A percentile compares a stretch with the other conserved stretches of the same genome.
phyloP scores from a whole-genome alignment of 2,113 vertebrate genomes.

The Sterna hirundo region DNA sequence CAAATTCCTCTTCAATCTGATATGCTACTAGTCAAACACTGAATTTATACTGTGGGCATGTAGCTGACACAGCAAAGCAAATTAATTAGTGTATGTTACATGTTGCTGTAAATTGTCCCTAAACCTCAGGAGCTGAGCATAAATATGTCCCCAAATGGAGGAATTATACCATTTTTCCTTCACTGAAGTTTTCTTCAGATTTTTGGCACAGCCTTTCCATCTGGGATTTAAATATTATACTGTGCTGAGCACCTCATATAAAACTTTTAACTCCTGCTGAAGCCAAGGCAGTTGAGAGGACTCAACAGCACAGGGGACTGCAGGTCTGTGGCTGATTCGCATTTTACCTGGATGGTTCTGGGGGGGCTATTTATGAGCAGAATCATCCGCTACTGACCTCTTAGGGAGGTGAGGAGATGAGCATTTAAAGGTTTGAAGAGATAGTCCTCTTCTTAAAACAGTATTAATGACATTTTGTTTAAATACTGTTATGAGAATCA shows the following conservation, averaged over 20 bases:
- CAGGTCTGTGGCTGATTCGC: background rate
- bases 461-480: background rate
- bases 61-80: background rate
- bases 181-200: background rate
- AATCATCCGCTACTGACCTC: background rate
- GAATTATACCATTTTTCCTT: background rate
- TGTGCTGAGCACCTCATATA: background rate
- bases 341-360: background rate
- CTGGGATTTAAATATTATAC: background rate
- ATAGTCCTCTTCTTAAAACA: background rate
- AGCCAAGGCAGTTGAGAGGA: background rate
- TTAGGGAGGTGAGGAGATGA: background rate
- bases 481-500: background rate
- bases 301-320: background rate
- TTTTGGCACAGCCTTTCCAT: background rate
- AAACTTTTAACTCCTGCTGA: background rate
- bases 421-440: background rate
- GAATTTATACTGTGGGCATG: background rate
- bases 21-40: background rate
- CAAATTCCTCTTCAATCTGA: background rate
- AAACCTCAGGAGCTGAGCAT: background rate
- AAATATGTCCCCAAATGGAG: background rate
- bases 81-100: background rate
- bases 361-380: background rate
- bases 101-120: background rate